Evolutionary conservation across 2,888 invertebrate genomes (phyloP).

Genomic region (Yponomeuta malinellus): DNA sequence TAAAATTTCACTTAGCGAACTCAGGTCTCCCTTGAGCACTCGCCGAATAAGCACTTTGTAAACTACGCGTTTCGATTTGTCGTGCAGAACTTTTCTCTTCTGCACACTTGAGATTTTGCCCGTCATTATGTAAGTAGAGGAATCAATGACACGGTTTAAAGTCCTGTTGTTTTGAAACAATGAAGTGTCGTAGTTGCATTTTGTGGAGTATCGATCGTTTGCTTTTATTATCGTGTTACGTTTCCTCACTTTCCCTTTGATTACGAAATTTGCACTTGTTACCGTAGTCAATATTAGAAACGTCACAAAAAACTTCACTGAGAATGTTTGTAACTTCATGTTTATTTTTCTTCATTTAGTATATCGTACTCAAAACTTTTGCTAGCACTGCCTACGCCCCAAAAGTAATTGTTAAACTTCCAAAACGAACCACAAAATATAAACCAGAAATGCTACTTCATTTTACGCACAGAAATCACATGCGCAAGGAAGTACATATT

Average conservation of each 20-base stretch:
- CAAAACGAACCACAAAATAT: not conserved
- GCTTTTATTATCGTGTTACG: constrained; percentile 63
- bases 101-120: constrained; percentile 66
- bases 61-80: constrained; percentile 48
- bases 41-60: constrained; percentile 67
- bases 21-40: constrained; percentile 63
- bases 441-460: not conserved
- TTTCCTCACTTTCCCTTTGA: constrained; percentile 65
- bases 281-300: constrained; percentile 4
- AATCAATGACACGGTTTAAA: constrained; percentile 51
- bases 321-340: not conserved
- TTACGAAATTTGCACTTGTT: constrained; percentile 47
- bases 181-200: constrained; percentile 56
- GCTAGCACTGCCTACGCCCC: not conserved
- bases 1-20: constrained; percentile 60
- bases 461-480: not conserved
- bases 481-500: not conserved
- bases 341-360: constrained; percentile 4
- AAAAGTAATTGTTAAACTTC: not conserved
- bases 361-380: not conserved
- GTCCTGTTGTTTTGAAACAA: constrained; percentile 62
- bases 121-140: constrained; percentile 67
- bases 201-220: constrained; percentile 47
- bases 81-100: constrained; percentile 39
- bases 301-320: constrained; percentile 8